phyloP scores from a whole-genome alignment of 2,888 invertebrate species.

The Blastobasis lacticolella region DNA sequence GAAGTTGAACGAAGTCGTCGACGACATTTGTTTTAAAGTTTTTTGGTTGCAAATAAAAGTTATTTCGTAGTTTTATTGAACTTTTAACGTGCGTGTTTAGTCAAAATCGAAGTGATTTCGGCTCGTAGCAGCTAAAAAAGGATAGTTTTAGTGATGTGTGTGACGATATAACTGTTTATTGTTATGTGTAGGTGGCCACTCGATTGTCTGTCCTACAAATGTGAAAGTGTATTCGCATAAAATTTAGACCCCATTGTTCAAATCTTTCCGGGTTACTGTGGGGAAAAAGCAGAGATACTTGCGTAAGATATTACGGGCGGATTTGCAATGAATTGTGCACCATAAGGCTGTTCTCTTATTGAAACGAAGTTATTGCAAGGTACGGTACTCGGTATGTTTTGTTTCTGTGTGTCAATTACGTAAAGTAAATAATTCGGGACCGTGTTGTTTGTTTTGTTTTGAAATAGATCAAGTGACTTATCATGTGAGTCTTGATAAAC shows the following conservation, averaged over 20 bases:
- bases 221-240: constrained; percentile 73
- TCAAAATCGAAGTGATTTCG: constrained; percentile 10
- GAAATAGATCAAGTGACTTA: neutral
- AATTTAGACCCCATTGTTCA: constrained; percentile 70
- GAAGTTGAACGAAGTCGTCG: constrained; percentile 42
- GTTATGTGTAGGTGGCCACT: constrained; percentile 67
- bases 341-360: constrained; percentile 2
- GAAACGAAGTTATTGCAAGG: neutral
- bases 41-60: constrained; percentile 31
- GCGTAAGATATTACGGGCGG: constrained; percentile 35
- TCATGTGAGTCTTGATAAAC: no score
- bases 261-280: constrained; percentile 56
- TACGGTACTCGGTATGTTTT: constrained; percentile 3
- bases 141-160: constrained; percentile 31
- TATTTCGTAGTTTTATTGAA: constrained; percentile 18
- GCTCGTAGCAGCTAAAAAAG: constrained; percentile 15
- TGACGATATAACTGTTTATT: constrained; percentile 58
- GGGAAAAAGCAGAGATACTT: constrained; percentile 49
- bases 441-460: constrained; percentile 1
- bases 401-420: constrained; percentile 4
- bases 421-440: neutral
- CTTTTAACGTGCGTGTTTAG: constrained; percentile 12
- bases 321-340: constrained; percentile 34
- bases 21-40: constrained; percentile 48
- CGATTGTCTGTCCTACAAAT: constrained; percentile 50